Conservation (phyloP, 1,140 invertebrate genomes). For the Branchinecta lindahli region DNA sequence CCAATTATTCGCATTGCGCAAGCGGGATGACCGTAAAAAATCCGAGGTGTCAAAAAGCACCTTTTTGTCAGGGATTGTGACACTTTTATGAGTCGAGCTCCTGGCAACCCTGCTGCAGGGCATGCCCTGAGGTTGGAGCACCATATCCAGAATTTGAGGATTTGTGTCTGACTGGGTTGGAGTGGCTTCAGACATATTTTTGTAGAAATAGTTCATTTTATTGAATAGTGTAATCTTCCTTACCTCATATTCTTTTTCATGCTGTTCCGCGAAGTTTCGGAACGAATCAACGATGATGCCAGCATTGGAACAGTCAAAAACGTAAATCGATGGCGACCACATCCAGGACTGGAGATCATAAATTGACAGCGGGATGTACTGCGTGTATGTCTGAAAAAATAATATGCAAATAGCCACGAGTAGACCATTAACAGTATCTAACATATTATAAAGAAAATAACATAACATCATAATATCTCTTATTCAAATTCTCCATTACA, state of each 20-base stretch:
- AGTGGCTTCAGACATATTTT: too few relatives aligned
- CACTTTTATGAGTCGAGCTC: too few relatives aligned
- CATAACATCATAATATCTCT: conserved; percentile 1
- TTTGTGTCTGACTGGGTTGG: too few relatives aligned
- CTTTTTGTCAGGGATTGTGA: too few relatives aligned
- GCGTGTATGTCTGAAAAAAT: conserved; percentile 73
- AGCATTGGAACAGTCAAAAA: conserved; percentile 97
- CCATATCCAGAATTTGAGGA: too few relatives aligned
- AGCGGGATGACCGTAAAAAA: too few relatives aligned
- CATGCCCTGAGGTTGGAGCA: too few relatives aligned
- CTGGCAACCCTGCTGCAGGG: too few relatives aligned
- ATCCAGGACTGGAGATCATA: conserved; percentile 99
- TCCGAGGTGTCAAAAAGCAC: too few relatives aligned
- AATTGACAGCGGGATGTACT: conserved; percentile 96
- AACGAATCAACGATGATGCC: conserved; percentile 89
- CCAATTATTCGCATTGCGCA: too few relatives aligned
- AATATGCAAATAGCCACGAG: conserved; percentile 17
- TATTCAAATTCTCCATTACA: conserved; percentile 1
- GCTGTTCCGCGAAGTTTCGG: conserved; percentile 76
- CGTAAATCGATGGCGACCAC: conserved; percentile 95
- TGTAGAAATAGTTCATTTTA: not conserved
- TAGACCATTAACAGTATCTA: not conserved
- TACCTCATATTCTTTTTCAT: conserved; percentile 71
- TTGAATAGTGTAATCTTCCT: conserved; percentile 10
- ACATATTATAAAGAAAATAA: not conserved